Evolutionary conservation across 1,140 invertebrate species (phyloP).

Genomic region (Ceratina calcarata): DNA sequence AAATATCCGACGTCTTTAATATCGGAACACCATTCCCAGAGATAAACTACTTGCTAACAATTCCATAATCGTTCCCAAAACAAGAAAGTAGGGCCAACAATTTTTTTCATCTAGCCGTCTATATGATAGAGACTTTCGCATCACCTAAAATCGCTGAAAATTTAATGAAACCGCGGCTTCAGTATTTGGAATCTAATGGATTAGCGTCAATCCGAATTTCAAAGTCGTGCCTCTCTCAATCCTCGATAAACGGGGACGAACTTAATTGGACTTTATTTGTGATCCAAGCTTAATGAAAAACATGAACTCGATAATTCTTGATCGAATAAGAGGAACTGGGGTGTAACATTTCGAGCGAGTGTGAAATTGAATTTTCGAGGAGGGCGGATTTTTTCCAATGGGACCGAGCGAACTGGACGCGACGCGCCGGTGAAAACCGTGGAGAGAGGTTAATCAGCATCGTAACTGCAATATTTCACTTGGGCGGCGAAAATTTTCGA

Average conservation of each 20-base stretch:
- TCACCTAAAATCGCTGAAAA: no score
- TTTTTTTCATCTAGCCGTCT: no score
- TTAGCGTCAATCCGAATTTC: neutral
- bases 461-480: constrained; percentile 1
- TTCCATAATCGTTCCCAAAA: neutral
- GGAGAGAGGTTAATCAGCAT: constrained; percentile 9
- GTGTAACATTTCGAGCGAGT: neutral
- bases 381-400: neutral
- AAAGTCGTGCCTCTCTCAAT: neutral
- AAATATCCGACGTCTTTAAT: constrained; percentile 46
- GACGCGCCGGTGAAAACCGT: no score
- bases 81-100: neutral
- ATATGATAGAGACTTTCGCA: no score
- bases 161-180: no score
- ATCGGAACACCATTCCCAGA: constrained; percentile 41
- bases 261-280: constrained; percentile 16
- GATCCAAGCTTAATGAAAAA: constrained; percentile 25
- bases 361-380: neutral
- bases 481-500: neutral
- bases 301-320: neutral
- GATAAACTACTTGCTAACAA: constrained; percentile 38
- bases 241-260: neutral
- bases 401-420: neutral
- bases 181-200: no score
- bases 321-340: neutral